Conservation (phyloP, 2,888 invertebrate genomes). For the Lottia gigantea region DNA sequence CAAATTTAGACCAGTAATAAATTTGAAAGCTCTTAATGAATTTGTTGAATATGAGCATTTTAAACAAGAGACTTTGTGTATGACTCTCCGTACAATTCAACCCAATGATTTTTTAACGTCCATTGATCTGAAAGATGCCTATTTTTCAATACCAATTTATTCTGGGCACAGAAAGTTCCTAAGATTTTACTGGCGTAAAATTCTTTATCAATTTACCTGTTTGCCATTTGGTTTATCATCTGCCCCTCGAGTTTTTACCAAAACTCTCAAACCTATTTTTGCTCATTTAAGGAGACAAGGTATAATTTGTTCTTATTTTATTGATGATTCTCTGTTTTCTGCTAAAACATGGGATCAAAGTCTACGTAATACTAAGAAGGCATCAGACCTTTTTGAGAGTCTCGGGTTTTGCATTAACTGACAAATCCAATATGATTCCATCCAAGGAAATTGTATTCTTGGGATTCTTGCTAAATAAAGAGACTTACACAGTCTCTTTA, state of each 20-base stretch:
- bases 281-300: neutral
- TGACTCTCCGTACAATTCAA: neutral
- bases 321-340: too few relatives aligned
- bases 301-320: too few relatives aligned
- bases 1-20: neutral
- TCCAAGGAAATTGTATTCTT: too few relatives aligned
- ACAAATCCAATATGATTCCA: too few relatives aligned
- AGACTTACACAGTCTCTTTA: neutral
- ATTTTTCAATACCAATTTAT: neutral
- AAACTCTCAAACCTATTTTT: conserved; percentile 1
- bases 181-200: neutral
- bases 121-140: neutral
- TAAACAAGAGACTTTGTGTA: neutral
- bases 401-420: too few relatives aligned
- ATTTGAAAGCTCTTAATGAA: neutral
- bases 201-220: neutral
- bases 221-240: neutral
- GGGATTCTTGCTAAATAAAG: too few relatives aligned
- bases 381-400: too few relatives aligned
- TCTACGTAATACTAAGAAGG: too few relatives aligned
- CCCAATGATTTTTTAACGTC: neutral
- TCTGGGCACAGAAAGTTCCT: neutral
- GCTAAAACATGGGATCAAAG: too few relatives aligned
- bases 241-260: neutral
- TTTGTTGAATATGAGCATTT: neutral